These are phyloP conservation scores for Leptinotarsa juncta DNA, from an alignment of 2,888 invertebrate species.

Conservation along the genomic window DNA sequence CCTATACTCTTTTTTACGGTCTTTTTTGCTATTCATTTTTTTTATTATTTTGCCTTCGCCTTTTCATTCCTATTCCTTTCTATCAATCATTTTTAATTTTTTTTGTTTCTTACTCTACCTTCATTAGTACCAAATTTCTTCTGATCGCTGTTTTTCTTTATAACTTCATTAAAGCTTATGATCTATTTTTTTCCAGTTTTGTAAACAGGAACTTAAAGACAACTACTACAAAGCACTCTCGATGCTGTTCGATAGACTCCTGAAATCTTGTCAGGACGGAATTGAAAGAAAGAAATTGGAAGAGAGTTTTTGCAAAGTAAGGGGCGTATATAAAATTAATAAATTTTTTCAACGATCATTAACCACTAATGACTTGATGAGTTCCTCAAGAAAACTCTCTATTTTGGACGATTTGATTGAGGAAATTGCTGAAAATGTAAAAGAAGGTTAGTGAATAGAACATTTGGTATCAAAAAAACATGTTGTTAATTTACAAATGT, in stretches of 20 bases:
- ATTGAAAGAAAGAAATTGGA: slow-evolving; percentile 24
- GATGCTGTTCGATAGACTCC: slow-evolving; percentile 37
- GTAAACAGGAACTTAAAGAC: slow-evolving; percentile 13
- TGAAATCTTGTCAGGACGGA: slow-evolving; percentile 22
- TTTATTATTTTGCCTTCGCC: too few relatives aligned
- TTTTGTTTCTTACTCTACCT: too few relatives aligned
- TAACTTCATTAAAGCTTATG: not conserved
- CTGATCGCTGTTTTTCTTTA: not conserved
- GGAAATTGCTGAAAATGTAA: slow-evolving; percentile 34
- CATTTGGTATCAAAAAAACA: too few relatives aligned
- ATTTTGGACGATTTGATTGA: slow-evolving; percentile 45
- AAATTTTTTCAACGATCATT: slow-evolving; percentile 42
- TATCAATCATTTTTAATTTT: too few relatives aligned
- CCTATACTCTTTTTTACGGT: too few relatives aligned
- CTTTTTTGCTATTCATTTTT: too few relatives aligned
- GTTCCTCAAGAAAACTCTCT: slow-evolving; percentile 27
- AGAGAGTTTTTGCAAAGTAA: slow-evolving; percentile 35
- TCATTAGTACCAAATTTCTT: too few relatives aligned
- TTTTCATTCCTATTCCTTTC: too few relatives aligned
- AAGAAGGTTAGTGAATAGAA: slow-evolving; percentile 24
- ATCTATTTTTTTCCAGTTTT: not conserved
- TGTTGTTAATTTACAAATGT: too few relatives aligned
- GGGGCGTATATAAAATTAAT: slow-evolving; percentile 43
- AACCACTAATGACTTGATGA: slow-evolving; percentile 38
- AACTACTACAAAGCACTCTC: slow-evolving; percentile 43